Base-by-base conservation (phyloP, 2,888 invertebrate species). In the Busseola fusca region DNA sequence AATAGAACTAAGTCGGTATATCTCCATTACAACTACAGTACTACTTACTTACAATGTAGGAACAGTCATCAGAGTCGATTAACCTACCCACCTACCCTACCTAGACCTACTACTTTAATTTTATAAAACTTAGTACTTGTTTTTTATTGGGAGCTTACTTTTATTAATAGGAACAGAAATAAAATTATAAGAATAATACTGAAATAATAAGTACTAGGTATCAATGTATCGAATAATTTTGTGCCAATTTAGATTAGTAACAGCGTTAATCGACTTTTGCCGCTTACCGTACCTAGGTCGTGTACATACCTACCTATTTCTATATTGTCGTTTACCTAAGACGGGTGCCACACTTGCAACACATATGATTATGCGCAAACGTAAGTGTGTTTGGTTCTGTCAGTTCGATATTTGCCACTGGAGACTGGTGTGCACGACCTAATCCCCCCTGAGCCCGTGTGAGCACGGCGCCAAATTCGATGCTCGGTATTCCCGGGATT, bases 371-470 rank as follows among this genome's bases (percentile, higher is more conserved):
- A 74, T 75, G 75, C 72, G 65, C 77, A 72, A 81, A 78, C 64
- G 40, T 72, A 76, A 80, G 69, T 78, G 68, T 78, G 66, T 85
- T 85, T 85, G 75, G 76, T 80, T 78, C 74, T 78, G 74, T 83
- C 77, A 80, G 71, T 68, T 78, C 76, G 78, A 85, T 85, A 82
- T 80, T 78, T 81, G 77, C 77, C 75, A 58, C 78, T 58, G 71
- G 77, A 65, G 75, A 73, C 81, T 80, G 72, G 72, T 78, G 76
- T 78, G 82, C 81, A 78, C 72, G 76, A 76, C 82, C 78, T 89
- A 90, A 91, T 89, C 90, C 87, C 67, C 58, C 69, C 72, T 82
- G 82, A 88, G 86, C 86, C 72, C 57, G 68, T 76, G 82, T 78
- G 76, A 87, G 89, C 87, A 89, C 86, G 87, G 77, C 60, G 68